Conservation (phyloP, 1,140 invertebrate genomes). For the Nasonia giraulti region DNA sequence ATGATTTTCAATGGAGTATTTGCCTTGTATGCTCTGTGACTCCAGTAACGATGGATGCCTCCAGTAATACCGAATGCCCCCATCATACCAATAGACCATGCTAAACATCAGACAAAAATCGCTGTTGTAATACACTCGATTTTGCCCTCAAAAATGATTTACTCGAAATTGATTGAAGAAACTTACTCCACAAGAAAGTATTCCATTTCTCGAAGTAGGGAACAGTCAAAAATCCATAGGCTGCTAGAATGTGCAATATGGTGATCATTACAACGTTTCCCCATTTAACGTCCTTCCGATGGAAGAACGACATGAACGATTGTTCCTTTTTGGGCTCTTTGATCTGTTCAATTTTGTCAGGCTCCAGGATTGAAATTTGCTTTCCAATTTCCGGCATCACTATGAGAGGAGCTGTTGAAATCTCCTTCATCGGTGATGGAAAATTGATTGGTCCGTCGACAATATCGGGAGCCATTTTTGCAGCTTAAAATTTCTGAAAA, state of each 20-base stretch:
- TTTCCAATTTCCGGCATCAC: neutral
- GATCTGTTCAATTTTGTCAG: neutral
- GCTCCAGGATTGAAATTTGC: neutral
- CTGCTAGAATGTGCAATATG: conserved; percentile 34
- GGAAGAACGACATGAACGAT: neutral
- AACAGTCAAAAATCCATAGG: conserved; percentile 20
- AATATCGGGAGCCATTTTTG: conserved; percentile 41
- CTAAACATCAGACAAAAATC: conserved; percentile 62
- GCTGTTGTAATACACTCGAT: neutral
- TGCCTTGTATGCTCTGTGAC: conserved; percentile 89
- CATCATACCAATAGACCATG: conserved; percentile 69
- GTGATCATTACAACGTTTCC: conserved; percentile 47
- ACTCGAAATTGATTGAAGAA: conserved; percentile 44
- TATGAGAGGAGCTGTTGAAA: neutral
- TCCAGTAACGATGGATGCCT: conserved; percentile 89
- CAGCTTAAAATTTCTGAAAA: neutral
- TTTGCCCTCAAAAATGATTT: neutral
- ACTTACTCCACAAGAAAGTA: conserved; percentile 36
- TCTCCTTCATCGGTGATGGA: neutral
- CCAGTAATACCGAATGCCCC: conserved; percentile 85
- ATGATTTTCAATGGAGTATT: conserved; percentile 82
- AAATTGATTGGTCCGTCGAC: neutral
- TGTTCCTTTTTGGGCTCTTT: neutral
- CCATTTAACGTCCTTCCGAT: conserved; percentile 47
- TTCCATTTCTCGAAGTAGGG: conserved; percentile 37